Evolutionary conservation across 2,113 vertebrate species (phyloP).

Genomic region (Xenopus laevis): DNA sequence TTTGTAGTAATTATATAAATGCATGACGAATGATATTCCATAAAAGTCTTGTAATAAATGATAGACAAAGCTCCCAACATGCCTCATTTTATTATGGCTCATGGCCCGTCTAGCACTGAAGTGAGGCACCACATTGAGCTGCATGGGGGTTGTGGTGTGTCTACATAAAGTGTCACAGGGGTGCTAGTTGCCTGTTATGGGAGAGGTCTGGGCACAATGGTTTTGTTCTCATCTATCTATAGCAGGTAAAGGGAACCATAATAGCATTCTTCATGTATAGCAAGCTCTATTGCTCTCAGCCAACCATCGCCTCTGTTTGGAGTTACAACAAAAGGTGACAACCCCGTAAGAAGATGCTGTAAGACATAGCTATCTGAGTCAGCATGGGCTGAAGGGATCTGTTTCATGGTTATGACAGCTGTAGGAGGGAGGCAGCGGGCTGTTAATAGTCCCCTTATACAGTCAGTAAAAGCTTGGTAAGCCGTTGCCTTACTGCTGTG

Average conservation of each 20-base stretch:
- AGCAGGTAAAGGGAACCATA: constrained; percentile 34
- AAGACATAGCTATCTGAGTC: constrained; percentile 43
- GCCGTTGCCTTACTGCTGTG: constrained; percentile 24
- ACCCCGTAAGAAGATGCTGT: constrained; percentile 29
- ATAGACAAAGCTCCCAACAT: no score
- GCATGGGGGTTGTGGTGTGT: no score
- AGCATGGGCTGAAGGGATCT: constrained; percentile 42
- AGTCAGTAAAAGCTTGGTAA: constrained; percentile 30
- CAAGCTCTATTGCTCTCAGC: background rate
- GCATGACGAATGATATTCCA: no score
- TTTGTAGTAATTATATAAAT: no score
- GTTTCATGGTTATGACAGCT: constrained; percentile 38
- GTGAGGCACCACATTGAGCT: no score
- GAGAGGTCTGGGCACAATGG: no score
- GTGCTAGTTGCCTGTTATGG: no score
- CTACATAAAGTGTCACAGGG: no score
- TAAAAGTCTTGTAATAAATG: no score
- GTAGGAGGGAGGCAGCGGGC: constrained; percentile 17
- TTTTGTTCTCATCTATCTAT: background rate
- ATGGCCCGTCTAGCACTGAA: no score
- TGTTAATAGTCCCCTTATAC: constrained; percentile 21
- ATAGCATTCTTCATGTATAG: background rate
- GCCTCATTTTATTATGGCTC: no score
- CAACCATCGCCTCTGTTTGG: constrained; percentile 19
- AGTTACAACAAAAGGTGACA: constrained; percentile 34